Base-by-base conservation (phyloP, 2,113 vertebrate genomes). In the Proterorhinus semilunaris region DNA sequence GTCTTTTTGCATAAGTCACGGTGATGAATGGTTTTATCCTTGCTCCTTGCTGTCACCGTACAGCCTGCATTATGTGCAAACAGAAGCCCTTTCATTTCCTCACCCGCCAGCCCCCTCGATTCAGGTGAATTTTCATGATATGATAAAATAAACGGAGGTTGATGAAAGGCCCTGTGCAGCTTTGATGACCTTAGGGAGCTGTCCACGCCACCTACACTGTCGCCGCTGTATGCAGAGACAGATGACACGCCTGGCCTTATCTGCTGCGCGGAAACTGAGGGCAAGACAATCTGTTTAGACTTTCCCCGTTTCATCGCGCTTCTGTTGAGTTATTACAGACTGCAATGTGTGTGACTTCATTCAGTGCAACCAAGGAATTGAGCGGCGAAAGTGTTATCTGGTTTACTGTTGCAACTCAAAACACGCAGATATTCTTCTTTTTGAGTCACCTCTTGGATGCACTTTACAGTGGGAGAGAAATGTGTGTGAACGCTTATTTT, bases 111-210 rank as follows among this genome's bases (percentile, higher is more conserved):
- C 6, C 55, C 51, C 10, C 6, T 16, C 62, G 69, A 43, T n/a
- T 10, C 62, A 46, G 69, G 27, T 79, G 55, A 65, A 81, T 80
- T 80, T 75, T 55, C 52, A 80, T 52, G 59, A 79, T 76, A 75
- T 71, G 70, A 47, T 76, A 62, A 76, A 47, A 46, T 54, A 66
- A 69, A 52, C 36, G 50, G 47, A 45, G 50, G 70, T 74, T 89
- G 87, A 88, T 88, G 54, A 85, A 88, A 87, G 79, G 72, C 81
- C 16, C 0, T 27, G 65, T 11, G 10, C 57, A 59, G 68, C 57
- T 65, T 65, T 54, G 45, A 78, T 77, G 81, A 85, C 79, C 67
- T 36, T 66, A 21, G 11, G 64, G 52, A 68, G 74, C 78, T 61
- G 52, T 70, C 55, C 62, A 42, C 49, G 43, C 65, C 53, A n/a